A percentile compares a stretch with the other conserved stretches of the same genome.
Evolutionary conservation across 2,888 invertebrate genomes (phyloP).

Genomic region (Leucozona laternaria): DNA sequence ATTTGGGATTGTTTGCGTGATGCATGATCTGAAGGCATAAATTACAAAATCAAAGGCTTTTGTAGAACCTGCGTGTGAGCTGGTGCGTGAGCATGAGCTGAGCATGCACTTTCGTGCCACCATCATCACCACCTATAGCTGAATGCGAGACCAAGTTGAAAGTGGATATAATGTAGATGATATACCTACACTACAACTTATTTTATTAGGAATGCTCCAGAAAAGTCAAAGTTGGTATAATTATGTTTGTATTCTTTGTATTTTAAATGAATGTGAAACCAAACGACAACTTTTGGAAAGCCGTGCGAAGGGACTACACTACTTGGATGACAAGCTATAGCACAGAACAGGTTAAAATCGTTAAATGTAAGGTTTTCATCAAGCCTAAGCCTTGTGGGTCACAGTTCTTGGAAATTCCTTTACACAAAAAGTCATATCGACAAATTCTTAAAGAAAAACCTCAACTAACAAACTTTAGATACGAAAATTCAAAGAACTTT

Average conservation of each 20-base stretch:
- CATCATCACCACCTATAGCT: neutral
- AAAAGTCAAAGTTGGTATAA: constrained; percentile 47
- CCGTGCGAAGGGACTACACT: neutral
- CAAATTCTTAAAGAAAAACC: too few relatives aligned
- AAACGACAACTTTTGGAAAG: neutral
- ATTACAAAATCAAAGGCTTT: constrained; percentile 62
- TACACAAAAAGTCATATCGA: too few relatives aligned
- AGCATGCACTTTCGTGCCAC: constrained; percentile 52
- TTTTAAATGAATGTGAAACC: neutral
- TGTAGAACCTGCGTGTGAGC: constrained; percentile 51
- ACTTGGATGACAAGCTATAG: neutral
- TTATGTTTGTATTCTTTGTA: neutral
- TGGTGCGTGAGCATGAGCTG: constrained; percentile 62
- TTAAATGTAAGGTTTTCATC: too few relatives aligned
- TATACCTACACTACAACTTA: neutral
- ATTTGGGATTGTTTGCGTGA: constrained; percentile 58
- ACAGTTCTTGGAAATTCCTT: too few relatives aligned
- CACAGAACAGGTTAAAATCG: neutral
- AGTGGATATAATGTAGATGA: constrained; percentile 14
- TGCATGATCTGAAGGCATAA: constrained; percentile 69
- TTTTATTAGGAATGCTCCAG: constrained; percentile 33
- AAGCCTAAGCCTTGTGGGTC: too few relatives aligned
- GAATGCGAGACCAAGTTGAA: constrained; percentile 12
- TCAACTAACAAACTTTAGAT: too few relatives aligned
- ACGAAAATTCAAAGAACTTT: too few relatives aligned